Conservation (phyloP, 2,888 invertebrate genomes). For the Charanyca ferruginea region DNA sequence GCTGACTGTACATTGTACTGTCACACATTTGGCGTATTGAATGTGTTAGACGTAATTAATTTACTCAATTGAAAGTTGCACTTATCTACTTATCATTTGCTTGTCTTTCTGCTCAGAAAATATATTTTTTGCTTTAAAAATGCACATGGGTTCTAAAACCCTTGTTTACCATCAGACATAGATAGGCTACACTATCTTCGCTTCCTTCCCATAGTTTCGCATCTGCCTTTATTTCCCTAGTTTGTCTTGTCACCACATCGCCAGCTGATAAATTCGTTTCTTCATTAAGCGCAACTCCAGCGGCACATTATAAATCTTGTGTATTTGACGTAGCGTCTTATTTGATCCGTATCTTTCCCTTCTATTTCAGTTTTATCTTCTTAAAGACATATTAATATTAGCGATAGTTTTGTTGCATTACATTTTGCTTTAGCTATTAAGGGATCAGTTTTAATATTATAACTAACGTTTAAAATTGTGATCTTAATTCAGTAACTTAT, state of each 20-base stretch:
- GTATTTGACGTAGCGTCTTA: constrained; percentile 67
- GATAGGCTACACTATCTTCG: background rate
- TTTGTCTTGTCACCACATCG: constrained; percentile 61
- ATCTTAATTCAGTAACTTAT: background rate
- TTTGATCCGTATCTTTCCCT: constrained; percentile 59
- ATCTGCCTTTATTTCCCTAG: constrained; percentile 50
- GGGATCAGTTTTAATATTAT: constrained; percentile 4
- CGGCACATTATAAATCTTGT: constrained; percentile 67
- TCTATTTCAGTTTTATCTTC: constrained; percentile 61
- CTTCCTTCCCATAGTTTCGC: constrained; percentile 47
- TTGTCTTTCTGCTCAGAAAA: background rate
- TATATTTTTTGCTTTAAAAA: constrained; percentile 21
- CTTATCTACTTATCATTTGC: too few relatives aligned
- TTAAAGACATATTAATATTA: constrained; percentile 48
- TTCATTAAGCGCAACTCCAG: constrained; percentile 64
- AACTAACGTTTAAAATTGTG: background rate
- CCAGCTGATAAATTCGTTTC: constrained; percentile 70
- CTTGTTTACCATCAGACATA: constrained; percentile 10
- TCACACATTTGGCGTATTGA: too few relatives aligned
- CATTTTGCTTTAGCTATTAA: constrained; percentile 17
- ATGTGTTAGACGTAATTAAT: too few relatives aligned
- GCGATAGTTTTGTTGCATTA: constrained; percentile 50
- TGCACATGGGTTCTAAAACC: background rate
- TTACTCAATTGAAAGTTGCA: too few relatives aligned
- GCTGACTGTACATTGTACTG: too few relatives aligned